A percentile compares a stretch with the other conserved stretches of the same genome.
Evolutionary conservation across 2,797 vertebrate species (phyloP).

Genomic region (Sibirionetta formosa): DNA sequence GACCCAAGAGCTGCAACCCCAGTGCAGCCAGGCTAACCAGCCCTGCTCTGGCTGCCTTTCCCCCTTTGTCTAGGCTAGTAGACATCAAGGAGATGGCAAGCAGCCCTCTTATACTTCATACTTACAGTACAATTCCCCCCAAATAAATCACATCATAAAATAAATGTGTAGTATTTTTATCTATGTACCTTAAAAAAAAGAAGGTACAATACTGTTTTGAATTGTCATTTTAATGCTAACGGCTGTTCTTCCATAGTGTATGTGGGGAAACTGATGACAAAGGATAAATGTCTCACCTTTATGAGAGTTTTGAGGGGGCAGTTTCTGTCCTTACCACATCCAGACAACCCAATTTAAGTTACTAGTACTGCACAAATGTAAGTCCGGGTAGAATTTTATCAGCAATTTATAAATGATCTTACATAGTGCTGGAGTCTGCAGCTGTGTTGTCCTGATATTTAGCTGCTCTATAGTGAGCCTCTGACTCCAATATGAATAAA

Average conservation of each 20-base stretch:
- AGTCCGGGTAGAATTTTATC: slow-evolving; percentile 26
- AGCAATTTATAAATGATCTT: slow-evolving; percentile 2
- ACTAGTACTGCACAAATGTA: not conserved
- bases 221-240: not conserved
- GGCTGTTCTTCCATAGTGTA: not conserved
- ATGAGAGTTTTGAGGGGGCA: not conserved
- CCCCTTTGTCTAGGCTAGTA: not conserved
- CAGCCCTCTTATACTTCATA: not conserved
- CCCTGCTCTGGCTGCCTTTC: not conserved
- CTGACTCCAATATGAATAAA: not conserved
- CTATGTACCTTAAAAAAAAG: not conserved
- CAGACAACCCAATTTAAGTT: not conserved
- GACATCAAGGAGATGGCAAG: not conserved
- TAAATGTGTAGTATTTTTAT: not conserved
- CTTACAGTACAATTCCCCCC: not conserved
- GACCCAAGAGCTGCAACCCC: not conserved
- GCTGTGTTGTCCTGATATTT: slow-evolving; percentile 68
- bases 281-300: not conserved
- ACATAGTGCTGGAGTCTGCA: slow-evolving; percentile 37
- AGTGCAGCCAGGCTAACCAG: not conserved
- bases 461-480: slow-evolving; percentile 38
- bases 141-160: not conserved
- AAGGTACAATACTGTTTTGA: not conserved
- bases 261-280: not conserved
- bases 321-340: not conserved